Evolutionary conservation across 2,797 vertebrate species (phyloP).

Genomic region (Chelmon rostratus): DNA sequence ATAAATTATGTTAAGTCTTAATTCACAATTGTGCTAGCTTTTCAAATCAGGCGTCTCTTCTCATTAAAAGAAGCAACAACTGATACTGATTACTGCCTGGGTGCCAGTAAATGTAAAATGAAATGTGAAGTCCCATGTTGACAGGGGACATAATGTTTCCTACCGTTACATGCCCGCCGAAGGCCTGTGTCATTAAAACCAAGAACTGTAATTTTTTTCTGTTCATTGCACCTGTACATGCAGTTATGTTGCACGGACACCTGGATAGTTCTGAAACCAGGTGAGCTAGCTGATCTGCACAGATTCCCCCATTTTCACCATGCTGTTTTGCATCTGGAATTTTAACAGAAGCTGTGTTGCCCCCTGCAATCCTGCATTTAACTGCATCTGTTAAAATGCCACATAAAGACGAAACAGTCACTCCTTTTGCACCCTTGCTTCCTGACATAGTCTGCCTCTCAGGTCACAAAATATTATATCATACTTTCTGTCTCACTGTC

Average conservation of each 20-base stretch:
- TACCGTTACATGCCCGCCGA: slow-evolving; percentile 14
- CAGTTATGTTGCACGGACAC: slow-evolving; percentile 46
- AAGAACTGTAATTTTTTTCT: slow-evolving; percentile 34
- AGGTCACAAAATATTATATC: slow-evolving; percentile 5
- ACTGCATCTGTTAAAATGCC: slow-evolving; percentile 56
- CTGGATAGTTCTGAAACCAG: slow-evolving; percentile 61
- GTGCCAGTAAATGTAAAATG: background rate
- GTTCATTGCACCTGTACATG: slow-evolving; percentile 32
- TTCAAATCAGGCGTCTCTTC: background rate
- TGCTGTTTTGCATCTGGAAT: slow-evolving; percentile 27
- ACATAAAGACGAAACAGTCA: slow-evolving; percentile 37
- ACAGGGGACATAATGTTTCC: slow-evolving; percentile 4
- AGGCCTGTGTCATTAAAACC: slow-evolving; percentile 54
- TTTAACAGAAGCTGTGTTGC: slow-evolving; percentile 13
- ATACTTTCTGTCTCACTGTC: background rate
- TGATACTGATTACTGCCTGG: background rate
- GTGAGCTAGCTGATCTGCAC: slow-evolving; percentile 28
- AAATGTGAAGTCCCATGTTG: background rate
- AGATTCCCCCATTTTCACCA: background rate
- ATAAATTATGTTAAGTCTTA: background rate
- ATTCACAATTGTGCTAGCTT: background rate
- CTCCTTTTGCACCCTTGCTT: slow-evolving; percentile 12
- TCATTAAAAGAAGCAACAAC: background rate
- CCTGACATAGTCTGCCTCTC: background rate
- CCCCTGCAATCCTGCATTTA: slow-evolving; percentile 48